Conservation (phyloP, 2,888 invertebrate genomes). For the Noctuana brunneofusca region DNA sequence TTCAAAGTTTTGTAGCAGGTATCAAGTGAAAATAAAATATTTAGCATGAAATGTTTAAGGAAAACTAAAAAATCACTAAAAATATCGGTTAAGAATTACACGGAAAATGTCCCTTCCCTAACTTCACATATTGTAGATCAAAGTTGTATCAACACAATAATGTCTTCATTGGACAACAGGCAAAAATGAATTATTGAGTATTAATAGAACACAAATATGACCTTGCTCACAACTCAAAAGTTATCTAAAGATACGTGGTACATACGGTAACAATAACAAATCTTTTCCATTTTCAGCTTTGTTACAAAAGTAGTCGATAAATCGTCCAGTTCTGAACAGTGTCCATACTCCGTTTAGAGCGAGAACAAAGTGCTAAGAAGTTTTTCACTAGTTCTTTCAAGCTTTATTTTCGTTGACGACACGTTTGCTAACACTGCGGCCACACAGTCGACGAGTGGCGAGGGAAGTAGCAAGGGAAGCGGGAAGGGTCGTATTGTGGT, state of each 20-base stretch:
- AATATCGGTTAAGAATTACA: too few species aligned
- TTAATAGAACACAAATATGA: background rate
- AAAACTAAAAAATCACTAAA: too few species aligned
- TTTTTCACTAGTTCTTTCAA: conserved; percentile 12
- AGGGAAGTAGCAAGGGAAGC: too few species aligned
- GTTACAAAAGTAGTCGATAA: conserved; percentile 27
- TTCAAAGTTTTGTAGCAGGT: too few species aligned
- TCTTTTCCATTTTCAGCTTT: conserved; percentile 29
- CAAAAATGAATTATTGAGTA: background rate
- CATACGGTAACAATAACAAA: conserved; percentile 6
- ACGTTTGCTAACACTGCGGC: background rate
- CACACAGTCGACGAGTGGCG: too few species aligned
- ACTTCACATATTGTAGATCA: too few species aligned
- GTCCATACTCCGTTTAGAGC: conserved; percentile 23
- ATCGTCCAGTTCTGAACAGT: conserved; percentile 27
- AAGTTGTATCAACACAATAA: background rate
- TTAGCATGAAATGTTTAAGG: too few species aligned
- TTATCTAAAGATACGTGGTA: background rate
- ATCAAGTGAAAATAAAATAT: too few species aligned
- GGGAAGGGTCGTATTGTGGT: too few species aligned
- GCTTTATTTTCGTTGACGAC: conserved; percentile 2
- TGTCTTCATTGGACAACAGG: background rate
- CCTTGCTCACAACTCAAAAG: background rate
- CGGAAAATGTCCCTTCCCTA: too few species aligned
- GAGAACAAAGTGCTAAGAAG: conserved; percentile 19